A percentile compares a stretch with the other conserved stretches of the same genome.
Evolutionary conservation across 2,797 vertebrate species (phyloP).

Genomic region (Alca torda): DNA sequence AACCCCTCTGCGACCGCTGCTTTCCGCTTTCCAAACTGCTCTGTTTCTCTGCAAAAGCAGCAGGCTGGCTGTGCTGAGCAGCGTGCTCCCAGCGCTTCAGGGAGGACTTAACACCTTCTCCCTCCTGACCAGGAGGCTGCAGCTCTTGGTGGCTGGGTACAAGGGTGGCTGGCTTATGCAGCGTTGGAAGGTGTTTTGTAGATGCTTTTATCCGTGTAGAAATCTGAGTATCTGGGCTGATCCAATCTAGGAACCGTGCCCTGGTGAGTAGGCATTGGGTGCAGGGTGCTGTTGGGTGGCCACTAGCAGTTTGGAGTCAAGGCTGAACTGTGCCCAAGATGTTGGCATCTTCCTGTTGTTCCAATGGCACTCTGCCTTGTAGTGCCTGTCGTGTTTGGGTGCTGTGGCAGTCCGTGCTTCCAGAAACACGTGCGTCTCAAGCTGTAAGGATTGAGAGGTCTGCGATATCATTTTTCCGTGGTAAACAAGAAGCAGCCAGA

Average conservation of each 20-base stretch:
- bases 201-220: not conserved
- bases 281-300: not conserved
- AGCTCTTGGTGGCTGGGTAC: not conserved
- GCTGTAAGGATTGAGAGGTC: not conserved
- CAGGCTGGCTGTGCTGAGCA: not conserved
- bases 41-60: not conserved
- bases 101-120: not conserved
- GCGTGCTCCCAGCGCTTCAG: not conserved
- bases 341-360: not conserved
- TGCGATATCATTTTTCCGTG: not conserved
- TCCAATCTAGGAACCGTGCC: rapidly evolving
- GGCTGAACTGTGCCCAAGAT: not conserved
- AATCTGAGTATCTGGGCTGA: not conserved
- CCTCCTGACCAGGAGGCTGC: not conserved
- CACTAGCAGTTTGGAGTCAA: not conserved
- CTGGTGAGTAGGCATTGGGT: not conserved
- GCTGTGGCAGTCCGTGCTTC: not conserved
- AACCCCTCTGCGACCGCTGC: not conserved
- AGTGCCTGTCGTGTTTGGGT: not conserved
- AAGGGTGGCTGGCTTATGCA: not conserved
- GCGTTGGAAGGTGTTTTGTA: not conserved
- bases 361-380: not conserved
- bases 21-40: not conserved
- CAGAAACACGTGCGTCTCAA: not conserved
- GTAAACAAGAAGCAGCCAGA: not conserved